Evolutionary conservation across 2,113 vertebrate species (phyloP).

Genomic region (Cyprinus carpio): DNA sequence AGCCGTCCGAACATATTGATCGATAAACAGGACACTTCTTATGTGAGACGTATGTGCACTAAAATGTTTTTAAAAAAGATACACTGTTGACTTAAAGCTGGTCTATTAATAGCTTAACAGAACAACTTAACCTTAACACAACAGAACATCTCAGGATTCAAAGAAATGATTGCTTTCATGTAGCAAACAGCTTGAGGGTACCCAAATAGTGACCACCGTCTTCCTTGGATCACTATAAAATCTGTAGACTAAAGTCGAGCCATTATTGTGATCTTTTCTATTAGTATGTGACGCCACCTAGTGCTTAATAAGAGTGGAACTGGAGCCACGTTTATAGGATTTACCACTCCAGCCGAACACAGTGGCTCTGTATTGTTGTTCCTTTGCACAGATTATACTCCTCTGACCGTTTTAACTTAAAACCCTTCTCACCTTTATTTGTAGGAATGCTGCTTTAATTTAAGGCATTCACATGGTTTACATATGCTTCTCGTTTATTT

Average conservation of each 20-base stretch:
- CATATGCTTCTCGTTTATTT: constrained; percentile 41
- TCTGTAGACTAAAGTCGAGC: constrained; percentile 25
- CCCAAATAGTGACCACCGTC: neutral
- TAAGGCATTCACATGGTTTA: constrained; percentile 53
- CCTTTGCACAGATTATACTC: constrained; percentile 25
- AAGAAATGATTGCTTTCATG: constrained; percentile 34
- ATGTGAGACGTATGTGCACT: constrained; percentile 31
- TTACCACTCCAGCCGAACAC: neutral
- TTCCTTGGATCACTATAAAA: constrained; percentile 26
- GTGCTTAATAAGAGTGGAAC: constrained; percentile 42
- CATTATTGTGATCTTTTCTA: constrained; percentile 41
- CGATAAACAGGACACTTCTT: constrained; percentile 50
- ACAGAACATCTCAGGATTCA: constrained; percentile 49
- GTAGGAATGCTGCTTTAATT: constrained; percentile 33
- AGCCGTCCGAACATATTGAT: constrained; percentile 33
- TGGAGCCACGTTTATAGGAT: constrained; percentile 14
- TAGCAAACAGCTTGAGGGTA: constrained; percentile 37
- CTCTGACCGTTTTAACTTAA: constrained; percentile 33
- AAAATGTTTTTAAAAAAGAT: constrained; percentile 23
- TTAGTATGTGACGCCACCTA: constrained; percentile 41
- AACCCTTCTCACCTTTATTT: neutral
- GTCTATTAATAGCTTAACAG: constrained; percentile 22
- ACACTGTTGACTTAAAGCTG: constrained; percentile 36
- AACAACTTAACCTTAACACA: constrained; percentile 34
- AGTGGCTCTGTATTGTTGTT: constrained; percentile 17